Evolutionary conservation across 2,797 vertebrate genomes (phyloP).

Genomic region (Myotis myotis): DNA sequence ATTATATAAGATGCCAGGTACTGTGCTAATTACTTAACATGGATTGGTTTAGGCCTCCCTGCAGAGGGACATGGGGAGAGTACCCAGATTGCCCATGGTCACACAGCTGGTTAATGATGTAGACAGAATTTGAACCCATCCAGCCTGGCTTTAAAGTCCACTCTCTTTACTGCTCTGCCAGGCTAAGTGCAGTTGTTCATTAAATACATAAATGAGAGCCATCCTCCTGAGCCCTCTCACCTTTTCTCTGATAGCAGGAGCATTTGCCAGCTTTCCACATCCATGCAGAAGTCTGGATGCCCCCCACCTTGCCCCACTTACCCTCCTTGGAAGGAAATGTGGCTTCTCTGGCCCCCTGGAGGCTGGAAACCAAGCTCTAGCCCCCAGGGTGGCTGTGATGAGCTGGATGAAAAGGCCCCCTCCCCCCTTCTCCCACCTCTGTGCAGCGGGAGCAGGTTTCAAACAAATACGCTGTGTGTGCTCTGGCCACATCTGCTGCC

Average conservation of each 20-base stretch:
- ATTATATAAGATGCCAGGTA: too few species aligned
- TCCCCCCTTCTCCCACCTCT: rapidly evolving
- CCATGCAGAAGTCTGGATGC: neutral
- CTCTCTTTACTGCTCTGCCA: neutral
- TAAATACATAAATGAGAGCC: neutral
- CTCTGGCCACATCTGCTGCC: neutral
- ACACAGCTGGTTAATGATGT: neutral
- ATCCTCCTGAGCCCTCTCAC: neutral
- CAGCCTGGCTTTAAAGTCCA: neutral
- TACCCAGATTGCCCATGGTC: neutral
- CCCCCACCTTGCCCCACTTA: neutral
- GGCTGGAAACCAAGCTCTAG: neutral
- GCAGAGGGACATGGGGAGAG: neutral
- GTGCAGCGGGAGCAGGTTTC: neutral
- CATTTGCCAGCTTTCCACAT: neutral
- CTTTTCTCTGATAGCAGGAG: neutral
- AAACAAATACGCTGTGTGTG: neutral
- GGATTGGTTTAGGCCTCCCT: neutral
- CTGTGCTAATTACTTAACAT: neutral
- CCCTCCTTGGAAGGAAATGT: neutral
- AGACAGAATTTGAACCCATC: slow-evolving; percentile 5
- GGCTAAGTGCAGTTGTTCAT: neutral
- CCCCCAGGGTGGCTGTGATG: neutral
- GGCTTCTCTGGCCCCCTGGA: neutral
- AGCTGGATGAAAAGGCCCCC: neutral